A percentile compares a stretch with the other conserved stretches of the same genome.
These are phyloP conservation scores for Mechanitis mazaeus DNA, from an alignment of 2,888 invertebrate genomes.

Conservation along the genomic window DNA sequence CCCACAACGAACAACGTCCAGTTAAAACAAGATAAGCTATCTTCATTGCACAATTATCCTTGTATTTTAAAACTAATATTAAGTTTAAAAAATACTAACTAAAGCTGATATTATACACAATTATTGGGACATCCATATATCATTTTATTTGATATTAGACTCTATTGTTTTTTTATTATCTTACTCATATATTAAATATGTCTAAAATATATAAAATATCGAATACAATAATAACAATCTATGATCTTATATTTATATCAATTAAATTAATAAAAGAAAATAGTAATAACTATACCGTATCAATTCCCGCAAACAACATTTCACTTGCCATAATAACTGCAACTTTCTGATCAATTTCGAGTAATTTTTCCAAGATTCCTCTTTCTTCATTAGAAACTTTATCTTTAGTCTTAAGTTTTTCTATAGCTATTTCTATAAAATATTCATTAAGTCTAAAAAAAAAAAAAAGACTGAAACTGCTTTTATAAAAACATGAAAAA, in stretches of 20 bases:
- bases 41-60: no score
- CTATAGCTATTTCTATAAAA: conserved; percentile 44
- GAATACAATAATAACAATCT: no score
- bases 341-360: conserved; percentile 74
- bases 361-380: conserved; percentile 79
- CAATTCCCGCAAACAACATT: conserved; percentile 80
- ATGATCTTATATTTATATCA: no score
- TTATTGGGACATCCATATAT: no score
- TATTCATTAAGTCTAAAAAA: conserved; percentile 37
- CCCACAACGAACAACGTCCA: no score
- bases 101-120: no score
- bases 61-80: no score
- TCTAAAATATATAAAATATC: no score
- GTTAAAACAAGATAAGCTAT: no score
- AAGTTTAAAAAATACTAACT: no score
- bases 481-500: not conserved
- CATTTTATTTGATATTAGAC: no score
- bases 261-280: not conserved
- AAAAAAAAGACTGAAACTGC: conserved; percentile 16
- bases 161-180: not conserved
- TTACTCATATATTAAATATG: not conserved
- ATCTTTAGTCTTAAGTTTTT: conserved; percentile 36
- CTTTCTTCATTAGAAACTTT: conserved; percentile 48
- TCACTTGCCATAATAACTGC: conserved; percentile 81
- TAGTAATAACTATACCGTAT: conserved; percentile 37